Conservation (phyloP, 2,797 vertebrate species). For the Megalops cyprinoides region DNA sequence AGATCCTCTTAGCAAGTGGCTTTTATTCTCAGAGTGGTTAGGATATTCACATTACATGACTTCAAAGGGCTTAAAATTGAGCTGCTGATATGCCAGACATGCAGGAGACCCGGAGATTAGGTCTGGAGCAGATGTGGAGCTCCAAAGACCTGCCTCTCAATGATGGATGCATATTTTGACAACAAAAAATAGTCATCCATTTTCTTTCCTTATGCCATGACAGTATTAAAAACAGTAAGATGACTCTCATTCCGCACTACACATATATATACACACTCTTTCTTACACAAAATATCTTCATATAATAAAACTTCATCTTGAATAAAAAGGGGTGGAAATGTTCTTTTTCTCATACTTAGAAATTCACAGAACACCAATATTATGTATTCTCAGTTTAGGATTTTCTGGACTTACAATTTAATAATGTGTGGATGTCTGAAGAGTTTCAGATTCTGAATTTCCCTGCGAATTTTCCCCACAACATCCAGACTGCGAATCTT, state of each 20-base stretch:
- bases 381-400: too few species aligned
- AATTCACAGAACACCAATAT: background rate
- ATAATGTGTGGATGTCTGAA: constrained; percentile 99
- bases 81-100: background rate
- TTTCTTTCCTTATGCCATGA: too few species aligned
- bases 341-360: background rate
- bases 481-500: constrained; percentile 98
- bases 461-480: constrained; percentile 95
- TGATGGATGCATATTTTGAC: too few species aligned
- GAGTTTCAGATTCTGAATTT: constrained; percentile 98
- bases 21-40: background rate
- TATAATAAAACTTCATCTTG: background rate
- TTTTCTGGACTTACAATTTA: constrained; percentile 90
- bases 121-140: too few species aligned
- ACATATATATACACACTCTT: too few species aligned
- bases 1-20: background rate
- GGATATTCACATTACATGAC: background rate
- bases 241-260: too few species aligned
- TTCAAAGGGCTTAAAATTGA: background rate
- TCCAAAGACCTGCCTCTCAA: too few species aligned
- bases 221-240: too few species aligned
- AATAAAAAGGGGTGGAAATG: background rate
- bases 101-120: background rate
- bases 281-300: background rate
- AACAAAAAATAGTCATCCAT: too few species aligned